Base-by-base conservation (phyloP, 2,797 vertebrate genomes). In the Sebastes paucispinis region DNA sequence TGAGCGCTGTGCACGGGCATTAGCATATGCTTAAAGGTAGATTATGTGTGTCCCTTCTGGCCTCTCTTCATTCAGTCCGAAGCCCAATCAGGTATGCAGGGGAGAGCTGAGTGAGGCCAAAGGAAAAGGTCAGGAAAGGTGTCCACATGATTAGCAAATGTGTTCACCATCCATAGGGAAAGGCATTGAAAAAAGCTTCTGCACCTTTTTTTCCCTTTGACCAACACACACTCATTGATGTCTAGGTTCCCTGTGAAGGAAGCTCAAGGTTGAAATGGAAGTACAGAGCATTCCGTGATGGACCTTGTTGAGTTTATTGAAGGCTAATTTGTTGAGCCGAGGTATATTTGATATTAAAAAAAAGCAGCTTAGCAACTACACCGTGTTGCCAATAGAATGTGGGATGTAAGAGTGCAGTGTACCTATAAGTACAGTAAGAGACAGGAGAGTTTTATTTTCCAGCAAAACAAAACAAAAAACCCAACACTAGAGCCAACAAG, bases 11-110 rank as follows among this genome's bases (percentile, higher is more conserved):
- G 64, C 59, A 13, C 27, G 69, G 70, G 69, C 66, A 90, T 93
- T 91, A 88, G 69, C 87, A 92, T 90, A 89, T 65, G 75, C 79
- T 92, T 85, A 87, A 88, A 82, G 80, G 72, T 54, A 84, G 80
- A 88, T 84, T 80, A 83, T 85, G 75, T 75, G 32, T 86, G 47
- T 82, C 63, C 60, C 68, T 63, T 63, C 54, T 14, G 52, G 70
- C 39, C 62, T 66, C 69, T 63, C 73, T 70, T 73, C 22, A 60
- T 71, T 67, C 36, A 25, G 66, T 82, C 69, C 36, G 68, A 36
- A 79, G 72, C 36, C 54, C 63, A 80, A 79, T 80, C 73, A 81
- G 27, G 47, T 85, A 87, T 81, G 47, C 73, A 50, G 68, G 54
- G 32, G 22, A 67, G 54, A 69, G 62, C 47, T 2, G 7, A 54